Percentiles rank a stretch among this genome's conserved stretches.
These are phyloP conservation scores for Neodiprion lecontei DNA, from an alignment of 1,140 invertebrate genomes.

Conservation along the genomic window DNA sequence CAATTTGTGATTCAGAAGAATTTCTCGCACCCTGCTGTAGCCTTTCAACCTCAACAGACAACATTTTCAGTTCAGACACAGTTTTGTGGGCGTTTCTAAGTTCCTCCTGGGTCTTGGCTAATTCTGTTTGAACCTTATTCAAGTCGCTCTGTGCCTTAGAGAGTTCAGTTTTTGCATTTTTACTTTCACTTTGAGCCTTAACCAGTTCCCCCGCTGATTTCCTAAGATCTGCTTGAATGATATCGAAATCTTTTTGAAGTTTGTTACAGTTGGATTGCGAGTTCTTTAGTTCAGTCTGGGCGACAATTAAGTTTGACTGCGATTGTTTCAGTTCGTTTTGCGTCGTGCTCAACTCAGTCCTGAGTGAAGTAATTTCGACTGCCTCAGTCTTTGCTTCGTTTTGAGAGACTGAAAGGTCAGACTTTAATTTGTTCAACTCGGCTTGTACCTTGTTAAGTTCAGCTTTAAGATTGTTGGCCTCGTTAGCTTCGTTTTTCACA, in stretches of 20 bases:
- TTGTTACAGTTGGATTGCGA: slow-evolving; percentile 25
- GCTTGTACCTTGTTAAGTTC: slow-evolving; percentile 44
- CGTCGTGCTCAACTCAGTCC: slow-evolving; percentile 33
- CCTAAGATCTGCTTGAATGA: slow-evolving; percentile 44
- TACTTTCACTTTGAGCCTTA: slow-evolving; percentile 39
- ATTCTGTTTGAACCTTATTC: slow-evolving; percentile 34
- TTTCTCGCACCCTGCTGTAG: slow-evolving; percentile 42
- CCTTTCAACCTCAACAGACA: slow-evolving; percentile 50
- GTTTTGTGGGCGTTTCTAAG: slow-evolving; percentile 41
- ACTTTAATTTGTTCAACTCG: slow-evolving; percentile 45
- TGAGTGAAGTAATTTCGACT: slow-evolving; percentile 39
- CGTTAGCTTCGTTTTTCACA: slow-evolving; percentile 43
- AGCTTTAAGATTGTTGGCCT: slow-evolving; percentile 39
- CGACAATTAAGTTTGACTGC: slow-evolving; percentile 35
- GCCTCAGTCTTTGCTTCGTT: slow-evolving; percentile 44
- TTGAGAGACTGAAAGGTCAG: slow-evolving; percentile 38
- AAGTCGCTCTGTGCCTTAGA: slow-evolving; percentile 42
- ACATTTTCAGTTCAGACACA: slow-evolving; percentile 31
- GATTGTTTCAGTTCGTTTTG: slow-evolving; percentile 43
- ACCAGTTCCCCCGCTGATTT: slow-evolving; percentile 34
- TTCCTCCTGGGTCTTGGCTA: slow-evolving; percentile 33
- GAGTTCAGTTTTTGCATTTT: slow-evolving; percentile 36
- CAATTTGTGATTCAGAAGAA: slow-evolving; percentile 35
- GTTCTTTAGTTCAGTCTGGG: slow-evolving; percentile 41
- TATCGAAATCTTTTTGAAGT: slow-evolving; percentile 33